Evolutionary conservation across 2,113 vertebrate genomes (phyloP), one percentile per base, ranked within the genome.

Genomic region (Carlito syrichta): DNA sequence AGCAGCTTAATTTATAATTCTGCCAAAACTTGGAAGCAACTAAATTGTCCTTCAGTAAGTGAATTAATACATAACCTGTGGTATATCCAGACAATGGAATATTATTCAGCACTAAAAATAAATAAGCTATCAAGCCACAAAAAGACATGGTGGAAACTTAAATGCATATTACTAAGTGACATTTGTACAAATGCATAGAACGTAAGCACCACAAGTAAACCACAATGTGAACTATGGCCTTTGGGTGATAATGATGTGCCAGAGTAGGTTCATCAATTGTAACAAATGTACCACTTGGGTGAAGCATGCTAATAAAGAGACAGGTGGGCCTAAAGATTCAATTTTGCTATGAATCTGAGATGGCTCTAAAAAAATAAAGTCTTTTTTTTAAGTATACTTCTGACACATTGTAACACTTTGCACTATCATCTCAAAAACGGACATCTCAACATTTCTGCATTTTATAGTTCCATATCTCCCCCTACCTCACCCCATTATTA

Each of bases 371-470:
- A n/a, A 74, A 74, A 50, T 35, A 32, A 56, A 56, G 48, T 35
- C 12, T 40, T 45, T 60, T 74, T 58, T 35, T 12, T 30, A 69
- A 77, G 35, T 35, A 84, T 9, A 81, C 25, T 11, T 78, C 20
- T 35, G 50, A 76, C 52, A 77, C 35, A 27, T 52, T 86, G 88
- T 32, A 68, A 16, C n/a, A 50, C 52, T 74, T n/a, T 88, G 91
- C 32, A 48, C n/a, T 71, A n/a, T 22, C 60, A 93, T 56, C 56
- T 91, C 62, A 96, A 82, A 92, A 94, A 66, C 50, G 90, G 52
- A 45, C 16, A 38, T 54, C 58, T 25, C 30, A 30, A 20, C 69
- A 71, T 77, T 89, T 82, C 88, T 86, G 12, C 58, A 76, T 82
- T 92, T 91, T 73, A 86, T 4, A 77, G 52, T 54, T n/a, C 19